phyloP scores from a whole-genome alignment of 1,140 invertebrate genomes.

The Zaprionus capensis region DNA sequence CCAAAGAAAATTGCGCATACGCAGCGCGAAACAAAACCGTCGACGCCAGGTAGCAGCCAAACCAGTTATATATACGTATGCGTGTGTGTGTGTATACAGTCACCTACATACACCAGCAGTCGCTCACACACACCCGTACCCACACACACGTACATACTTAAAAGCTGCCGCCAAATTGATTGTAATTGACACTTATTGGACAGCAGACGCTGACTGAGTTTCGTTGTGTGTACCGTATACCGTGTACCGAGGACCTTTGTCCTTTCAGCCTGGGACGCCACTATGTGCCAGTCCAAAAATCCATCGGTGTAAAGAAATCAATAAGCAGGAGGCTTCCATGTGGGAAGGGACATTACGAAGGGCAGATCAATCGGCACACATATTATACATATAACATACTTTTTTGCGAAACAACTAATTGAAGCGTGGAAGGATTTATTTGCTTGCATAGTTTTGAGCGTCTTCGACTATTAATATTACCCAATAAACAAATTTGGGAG shows the following conservation, averaged over 20 bases:
- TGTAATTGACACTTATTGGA: slow-evolving; percentile 72
- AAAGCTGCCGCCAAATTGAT: slow-evolving; percentile 59
- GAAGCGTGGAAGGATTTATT: not conserved
- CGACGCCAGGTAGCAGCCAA: slow-evolving; percentile 25
- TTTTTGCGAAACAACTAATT: not conserved
- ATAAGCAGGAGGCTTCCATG: slow-evolving; percentile 7
- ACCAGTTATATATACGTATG: not conserved
- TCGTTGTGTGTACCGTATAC: slow-evolving; percentile 4
- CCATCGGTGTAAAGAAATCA: slow-evolving; percentile 33
- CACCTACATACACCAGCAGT: not conserved
- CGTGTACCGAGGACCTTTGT: slow-evolving; percentile 29
- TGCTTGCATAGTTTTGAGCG: not conserved
- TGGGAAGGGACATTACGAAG: not conserved
- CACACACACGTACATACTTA: slow-evolving; percentile 36
- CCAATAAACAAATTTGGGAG: not conserved
- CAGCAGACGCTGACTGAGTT: slow-evolving; percentile 54
- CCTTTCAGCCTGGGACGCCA: not conserved
- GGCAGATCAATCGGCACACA: not conserved
- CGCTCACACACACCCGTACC: not conserved
- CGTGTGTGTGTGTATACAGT: not conserved
- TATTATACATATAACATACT: not conserved
- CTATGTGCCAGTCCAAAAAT: slow-evolving; percentile 12
- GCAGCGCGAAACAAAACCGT: slow-evolving; percentile 22
- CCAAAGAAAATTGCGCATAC: slow-evolving; percentile 42
- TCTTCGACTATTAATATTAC: not conserved